These are phyloP conservation scores for Melieria crassipennis DNA, from an alignment of 2,888 invertebrate genomes.

Conservation along the genomic window DNA sequence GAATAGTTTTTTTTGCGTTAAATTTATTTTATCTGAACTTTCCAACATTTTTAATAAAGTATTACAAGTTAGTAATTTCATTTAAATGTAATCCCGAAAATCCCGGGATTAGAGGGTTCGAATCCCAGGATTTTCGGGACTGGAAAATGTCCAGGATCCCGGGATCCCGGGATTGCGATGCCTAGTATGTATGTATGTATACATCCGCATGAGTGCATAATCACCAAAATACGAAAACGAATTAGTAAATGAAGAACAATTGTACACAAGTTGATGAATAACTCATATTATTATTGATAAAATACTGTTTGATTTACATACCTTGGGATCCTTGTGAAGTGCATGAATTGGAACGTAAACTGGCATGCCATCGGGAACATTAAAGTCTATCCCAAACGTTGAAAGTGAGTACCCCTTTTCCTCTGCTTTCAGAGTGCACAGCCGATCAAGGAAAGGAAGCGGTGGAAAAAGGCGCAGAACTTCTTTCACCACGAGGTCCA, in stretches of 20 bases:
- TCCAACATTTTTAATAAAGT: too few species aligned
- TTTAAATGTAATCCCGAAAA: too few species aligned
- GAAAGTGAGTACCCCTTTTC: conserved; percentile 47
- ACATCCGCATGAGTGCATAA: too few species aligned
- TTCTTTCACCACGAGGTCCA: conserved; percentile 50
- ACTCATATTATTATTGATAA: neutral
- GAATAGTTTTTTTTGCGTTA: too few species aligned
- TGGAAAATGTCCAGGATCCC: too few species aligned
- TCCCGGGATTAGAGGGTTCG: too few species aligned
- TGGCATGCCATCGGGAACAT: conserved; percentile 51
- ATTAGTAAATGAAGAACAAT: neutral
- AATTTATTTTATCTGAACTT: too few species aligned
- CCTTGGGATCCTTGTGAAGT: conserved; percentile 52
- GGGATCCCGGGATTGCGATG: too few species aligned
- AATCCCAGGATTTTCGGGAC: too few species aligned
- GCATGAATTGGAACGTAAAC: conserved; percentile 50
- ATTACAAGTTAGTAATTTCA: too few species aligned
- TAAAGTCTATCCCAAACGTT: conserved; percentile 45
- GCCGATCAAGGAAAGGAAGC: conserved; percentile 52
- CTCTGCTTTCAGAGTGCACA: conserved; percentile 43
- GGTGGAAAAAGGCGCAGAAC: conserved; percentile 53
- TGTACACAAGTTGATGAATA: neutral
- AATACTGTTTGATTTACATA: conserved; percentile 29
- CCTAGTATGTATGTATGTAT: too few species aligned
- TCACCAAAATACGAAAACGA: neutral